These are phyloP conservation scores for Drosophila melanosoma DNA, from an alignment of 2,888 invertebrate genomes.

Conservation along the genomic window DNA sequence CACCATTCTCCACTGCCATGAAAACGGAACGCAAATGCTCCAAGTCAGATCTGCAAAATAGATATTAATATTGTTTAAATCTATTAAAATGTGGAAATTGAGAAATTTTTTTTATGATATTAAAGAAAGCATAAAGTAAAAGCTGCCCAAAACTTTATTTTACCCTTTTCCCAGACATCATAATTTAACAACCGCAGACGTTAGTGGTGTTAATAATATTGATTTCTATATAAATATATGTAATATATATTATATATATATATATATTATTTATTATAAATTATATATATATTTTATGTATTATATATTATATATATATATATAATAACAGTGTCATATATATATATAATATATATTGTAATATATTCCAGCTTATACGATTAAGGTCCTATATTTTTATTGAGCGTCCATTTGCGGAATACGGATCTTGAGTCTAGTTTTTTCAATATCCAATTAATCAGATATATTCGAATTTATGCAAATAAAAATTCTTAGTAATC, in stretches of 20 bases:
- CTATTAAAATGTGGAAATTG: background rate
- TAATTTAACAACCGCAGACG: background rate
- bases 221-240: background rate
- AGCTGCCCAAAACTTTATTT: background rate
- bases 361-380: background rate
- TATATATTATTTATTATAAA: no score
- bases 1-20: conserved; percentile 98
- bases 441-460: background rate
- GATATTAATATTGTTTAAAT: background rate
- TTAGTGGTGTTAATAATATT: background rate
- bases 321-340: no score
- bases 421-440: background rate
- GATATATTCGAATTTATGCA: background rate
- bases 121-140: background rate
- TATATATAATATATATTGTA: no score
- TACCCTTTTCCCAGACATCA: background rate
- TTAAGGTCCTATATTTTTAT: background rate
- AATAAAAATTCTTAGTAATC: background rate
- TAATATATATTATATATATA: no score
- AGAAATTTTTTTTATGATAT: background rate
- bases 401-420: background rate
- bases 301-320: no score
- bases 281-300: no score
- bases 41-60: conserved; percentile 90
- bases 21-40: conserved; percentile 97